Base-by-base conservation (phyloP, 2,113 vertebrate genomes). In the Channa argus region DNA sequence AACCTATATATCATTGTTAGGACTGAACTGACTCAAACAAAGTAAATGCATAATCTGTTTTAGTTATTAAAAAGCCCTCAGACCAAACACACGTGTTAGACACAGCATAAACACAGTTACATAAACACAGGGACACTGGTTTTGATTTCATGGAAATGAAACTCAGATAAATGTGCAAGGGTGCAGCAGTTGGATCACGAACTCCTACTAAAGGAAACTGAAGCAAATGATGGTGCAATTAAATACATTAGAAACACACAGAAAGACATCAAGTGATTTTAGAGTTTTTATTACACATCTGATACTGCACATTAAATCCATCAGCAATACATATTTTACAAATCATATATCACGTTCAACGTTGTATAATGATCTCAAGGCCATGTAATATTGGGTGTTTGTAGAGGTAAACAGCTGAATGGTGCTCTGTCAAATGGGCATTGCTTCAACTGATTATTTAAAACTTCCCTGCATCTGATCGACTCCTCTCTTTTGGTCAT, bases 331-430 rank as follows among this genome's bases (percentile, higher is more conserved):
- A 37, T 38, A 63, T 44, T 38, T 63, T 44, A 47, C 47, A 62
- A 68, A 60, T 2, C 41, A 36, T 14, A 47, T 6, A 33, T 9
- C 14, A 41, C 44, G 14, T 12, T 11, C 11, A 70, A n/a, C 11
- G 5, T 13, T 33, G 5, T 33, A 5, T 50, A 3, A n/a, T 43
- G 47, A 37, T 38, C 5, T 61, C 77, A 83, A 46, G 52, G 10
- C 82, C 92, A 94, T 6, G 24, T 82, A 41, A 92, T 39, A 74
- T 87, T 94, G 33, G 92, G 77, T 9, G 56, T 78, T 46, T 43
- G 44, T 37, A 85, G 65, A 0, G 90, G 83, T 12, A 81, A 64
- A 83, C 89, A 91, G 52, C 60, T 78, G 7, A 74, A 8, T 33
- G 85, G 86, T 9, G 9, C 69, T 34, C 41, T 66, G 45, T 91